Base-by-base conservation (phyloP, 2,888 invertebrate genomes). In the Oscheius sp. region DNA sequence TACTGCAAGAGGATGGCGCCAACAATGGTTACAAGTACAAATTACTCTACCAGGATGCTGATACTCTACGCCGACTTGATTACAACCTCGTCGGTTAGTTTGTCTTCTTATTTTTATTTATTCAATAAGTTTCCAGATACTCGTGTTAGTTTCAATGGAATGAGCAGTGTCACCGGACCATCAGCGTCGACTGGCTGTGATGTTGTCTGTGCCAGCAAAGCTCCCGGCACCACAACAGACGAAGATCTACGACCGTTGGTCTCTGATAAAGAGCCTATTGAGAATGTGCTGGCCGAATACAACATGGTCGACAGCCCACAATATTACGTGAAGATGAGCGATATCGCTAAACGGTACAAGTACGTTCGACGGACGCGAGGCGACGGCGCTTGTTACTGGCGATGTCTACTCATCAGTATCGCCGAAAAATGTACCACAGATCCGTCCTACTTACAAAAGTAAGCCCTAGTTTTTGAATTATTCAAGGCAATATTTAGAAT, bases 381-480 rank as follows among this genome's bases (percentile, higher is more conserved):
- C n/a, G 61, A 61, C 25, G 61, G 61, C 7, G 61, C 61, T 21
- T 61, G 61, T 21, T 61, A 43, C 43, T 61, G 61, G 61, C 61
- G 61, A 1, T 61, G 61, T 21, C n/a, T 61, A 6, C 21, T 61
- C 43, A 61, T 61, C 25, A 16, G 41, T 18, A 41, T 61, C 21
- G 21, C 23, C n/a, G 61, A 61, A 21, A 61, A 43, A 21, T 61
- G 61, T 18, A 23, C 41, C 18, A 21, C 12, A 5, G 61, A 61
- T 2, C 61, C 61, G 18, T 5, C 41, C 21, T 61, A 61, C n/a
- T n/a, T 41, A 6, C n/a, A 61, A 12, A 61, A 61, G 61, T 61
- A 1, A 41, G 61, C n/a, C n/a, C 18, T 43, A 1, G 13, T n/a
- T 55, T 5, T 43, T 41, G 9, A 5, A 2, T 18, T 43, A 21